These are phyloP conservation scores for Hoplostethus atlanticus DNA, from an alignment of 2,797 vertebrate genomes.

Conservation along the genomic window DNA sequence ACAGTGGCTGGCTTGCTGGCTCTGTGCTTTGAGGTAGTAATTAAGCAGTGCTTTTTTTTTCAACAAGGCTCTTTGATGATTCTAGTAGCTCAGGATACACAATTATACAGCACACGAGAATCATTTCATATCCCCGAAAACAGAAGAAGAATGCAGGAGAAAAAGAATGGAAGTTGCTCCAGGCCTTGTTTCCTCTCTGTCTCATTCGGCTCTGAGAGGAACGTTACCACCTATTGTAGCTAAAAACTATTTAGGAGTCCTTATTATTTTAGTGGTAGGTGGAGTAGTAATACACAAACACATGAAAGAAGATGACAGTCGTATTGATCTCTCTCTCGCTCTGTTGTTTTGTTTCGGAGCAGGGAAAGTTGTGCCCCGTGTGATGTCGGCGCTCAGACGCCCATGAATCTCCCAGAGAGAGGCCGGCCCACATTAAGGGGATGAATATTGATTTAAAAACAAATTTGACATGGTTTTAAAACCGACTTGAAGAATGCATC, in stretches of 20 bases:
- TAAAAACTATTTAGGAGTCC: conserved; percentile 34
- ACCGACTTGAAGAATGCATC: conserved; percentile 74
- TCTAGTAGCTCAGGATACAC: conserved; percentile 25
- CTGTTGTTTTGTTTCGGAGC: conserved; percentile 40
- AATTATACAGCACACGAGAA: conserved; percentile 25
- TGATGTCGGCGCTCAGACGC: conserved; percentile 37
- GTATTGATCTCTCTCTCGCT: conserved; percentile 37
- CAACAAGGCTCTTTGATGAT: conserved; percentile 39
- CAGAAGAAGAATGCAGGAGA: background rate
- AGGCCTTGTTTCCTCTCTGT: too few relatives aligned
- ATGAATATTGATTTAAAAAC: conserved; percentile 85
- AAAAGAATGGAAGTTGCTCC: conserved; percentile 19
- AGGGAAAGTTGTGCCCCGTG: conserved; percentile 25
- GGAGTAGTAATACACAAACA: background rate
- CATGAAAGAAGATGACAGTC: conserved; percentile 24
- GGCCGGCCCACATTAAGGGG: conserved; percentile 68
- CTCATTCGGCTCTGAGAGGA: background rate
- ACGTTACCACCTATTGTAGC: conserved; percentile 7
- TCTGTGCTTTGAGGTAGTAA: conserved; percentile 41
- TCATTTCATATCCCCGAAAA: conserved; percentile 40
- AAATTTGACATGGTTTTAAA: conserved; percentile 80
- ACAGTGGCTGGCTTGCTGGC: conserved; percentile 24
- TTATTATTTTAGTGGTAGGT: background rate
- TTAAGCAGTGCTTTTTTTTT: conserved; percentile 36
- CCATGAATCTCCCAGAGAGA: conserved; percentile 66